Conservation (phyloP, 2,888 invertebrate genomes). For the Sinohyriopsis cumingii region DNA sequence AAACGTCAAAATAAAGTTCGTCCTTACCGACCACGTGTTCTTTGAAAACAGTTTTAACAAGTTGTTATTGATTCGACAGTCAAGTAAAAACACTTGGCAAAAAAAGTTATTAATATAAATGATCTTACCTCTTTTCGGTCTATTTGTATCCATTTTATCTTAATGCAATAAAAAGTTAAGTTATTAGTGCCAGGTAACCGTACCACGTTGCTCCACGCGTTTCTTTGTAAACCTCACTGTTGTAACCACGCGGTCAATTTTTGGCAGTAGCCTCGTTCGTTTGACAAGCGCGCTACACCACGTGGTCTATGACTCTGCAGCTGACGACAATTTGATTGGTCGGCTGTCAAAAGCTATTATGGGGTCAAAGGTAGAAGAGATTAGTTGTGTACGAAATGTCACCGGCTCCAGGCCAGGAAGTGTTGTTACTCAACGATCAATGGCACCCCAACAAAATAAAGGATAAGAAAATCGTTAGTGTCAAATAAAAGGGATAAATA, state of each 20-base stretch:
- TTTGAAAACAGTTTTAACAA: conserved; percentile 25
- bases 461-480: too few relatives aligned
- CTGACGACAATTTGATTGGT: conserved; percentile 29
- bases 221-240: background rate
- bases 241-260: conserved; percentile 42
- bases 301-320: conserved; percentile 42
- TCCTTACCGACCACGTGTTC: conserved; percentile 33
- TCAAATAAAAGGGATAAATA: too few relatives aligned
- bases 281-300: conserved; percentile 57
- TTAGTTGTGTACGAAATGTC: too few relatives aligned
- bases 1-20: conserved; percentile 19
- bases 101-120: conserved; percentile 6
- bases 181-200: too few relatives aligned
- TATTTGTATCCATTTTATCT: conserved; percentile 29
- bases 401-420: too few relatives aligned
- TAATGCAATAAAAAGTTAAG: background rate
- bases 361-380: too few relatives aligned
- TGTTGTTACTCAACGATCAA: too few relatives aligned
- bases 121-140: conserved; percentile 50
- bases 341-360: too few relatives aligned
- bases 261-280: conserved; percentile 40
- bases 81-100: background rate
- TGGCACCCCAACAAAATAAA: too few relatives aligned
- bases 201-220: too few relatives aligned
- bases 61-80: conserved; percentile 21